Conservation (phyloP, 2,113 vertebrate species). For the Steatornis caripensis region DNA sequence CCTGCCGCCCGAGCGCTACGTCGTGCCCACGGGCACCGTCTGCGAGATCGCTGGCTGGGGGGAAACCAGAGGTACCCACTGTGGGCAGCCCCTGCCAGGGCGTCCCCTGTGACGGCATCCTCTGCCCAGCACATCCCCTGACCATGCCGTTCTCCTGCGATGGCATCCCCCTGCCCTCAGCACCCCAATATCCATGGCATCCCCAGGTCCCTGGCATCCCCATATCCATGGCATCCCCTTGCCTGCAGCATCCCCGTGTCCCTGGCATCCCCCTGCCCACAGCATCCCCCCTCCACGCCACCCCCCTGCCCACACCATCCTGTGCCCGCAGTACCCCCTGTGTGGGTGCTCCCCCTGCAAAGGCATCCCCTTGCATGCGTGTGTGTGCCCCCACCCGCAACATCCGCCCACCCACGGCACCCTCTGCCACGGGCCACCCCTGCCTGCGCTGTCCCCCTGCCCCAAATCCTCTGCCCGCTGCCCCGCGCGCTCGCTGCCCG, state of each 20-base stretch:
- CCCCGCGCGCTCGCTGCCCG: rapidly evolving
- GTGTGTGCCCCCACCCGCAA: not conserved
- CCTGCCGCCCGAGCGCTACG: constrained; percentile 87
- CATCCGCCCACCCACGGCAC: not conserved
- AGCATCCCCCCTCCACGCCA: not conserved
- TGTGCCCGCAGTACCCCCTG: not conserved
- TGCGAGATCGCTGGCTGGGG: constrained; percentile 97
- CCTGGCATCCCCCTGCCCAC: no score
- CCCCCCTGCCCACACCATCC: not conserved
- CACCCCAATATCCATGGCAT: not conserved
- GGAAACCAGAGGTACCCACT: constrained; percentile 82
- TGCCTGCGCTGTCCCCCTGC: no score
- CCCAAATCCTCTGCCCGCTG: not conserved
- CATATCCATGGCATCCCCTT: no score
- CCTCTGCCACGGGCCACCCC: no score
- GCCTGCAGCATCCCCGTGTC: no score
- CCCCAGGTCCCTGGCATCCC: not conserved
- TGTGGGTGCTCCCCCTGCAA: not conserved
- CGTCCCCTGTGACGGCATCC: not conserved
- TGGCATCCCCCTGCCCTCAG: not conserved
- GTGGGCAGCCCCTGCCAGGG: rapidly evolving
- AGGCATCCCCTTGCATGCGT: not conserved
- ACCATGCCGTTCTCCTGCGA: no score
- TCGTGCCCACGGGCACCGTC: constrained; percentile 78
- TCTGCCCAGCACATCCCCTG: not conserved